Base-by-base conservation (phyloP, 2,797 vertebrate genomes). In the Corythornis leucogaster region DNA sequence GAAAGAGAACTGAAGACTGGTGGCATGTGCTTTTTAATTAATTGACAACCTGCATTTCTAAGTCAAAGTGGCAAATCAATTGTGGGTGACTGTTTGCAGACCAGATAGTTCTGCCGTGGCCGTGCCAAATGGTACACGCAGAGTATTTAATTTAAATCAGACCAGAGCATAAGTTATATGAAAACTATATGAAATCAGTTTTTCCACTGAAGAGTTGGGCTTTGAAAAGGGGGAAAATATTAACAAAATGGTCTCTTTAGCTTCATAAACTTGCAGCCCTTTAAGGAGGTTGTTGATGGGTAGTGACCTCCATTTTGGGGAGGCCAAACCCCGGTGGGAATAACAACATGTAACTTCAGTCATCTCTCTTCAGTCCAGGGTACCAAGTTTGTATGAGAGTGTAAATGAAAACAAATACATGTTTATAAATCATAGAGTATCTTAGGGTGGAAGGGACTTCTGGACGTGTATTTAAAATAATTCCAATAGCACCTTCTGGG, bases 21-120 rank as follows among this genome's bases (percentile, higher is more conserved):
- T 31, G 70, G 64, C 55, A 11, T 71, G 83, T 74, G 77, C 24
- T 54, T 91, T 87, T 91, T 93, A 94, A 93, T 95, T 89, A 96
- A 92, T 79, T 92, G 92, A 71, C 84, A 92, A 80, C 90, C 71
- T 89, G 69, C 38, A 21, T 93, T 93, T 92, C 81, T 85, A 28
- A 83, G 73, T 94, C 81, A 91, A 82, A 87, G 96, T 92, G 89
- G 74, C 74, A 96, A 77, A 94, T 95, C 74, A 95, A 90, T 90
- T 92, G 92, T 76, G 87, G 80, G 76, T 85, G 87, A 91, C 92
- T 96, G 86, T 86, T 91, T 93, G 90, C 87, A 88, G 83, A 89
- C 63, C 38, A 73, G 89, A 42, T 42, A 85, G 71, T 50, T 87
- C 76, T 89, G 75, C 38, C 2, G 8, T 54, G 91, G 66, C 71